These are phyloP conservation scores for Paramisgurnus dabryanus DNA, from an alignment of 2,113 vertebrate species.

Conservation along the genomic window DNA sequence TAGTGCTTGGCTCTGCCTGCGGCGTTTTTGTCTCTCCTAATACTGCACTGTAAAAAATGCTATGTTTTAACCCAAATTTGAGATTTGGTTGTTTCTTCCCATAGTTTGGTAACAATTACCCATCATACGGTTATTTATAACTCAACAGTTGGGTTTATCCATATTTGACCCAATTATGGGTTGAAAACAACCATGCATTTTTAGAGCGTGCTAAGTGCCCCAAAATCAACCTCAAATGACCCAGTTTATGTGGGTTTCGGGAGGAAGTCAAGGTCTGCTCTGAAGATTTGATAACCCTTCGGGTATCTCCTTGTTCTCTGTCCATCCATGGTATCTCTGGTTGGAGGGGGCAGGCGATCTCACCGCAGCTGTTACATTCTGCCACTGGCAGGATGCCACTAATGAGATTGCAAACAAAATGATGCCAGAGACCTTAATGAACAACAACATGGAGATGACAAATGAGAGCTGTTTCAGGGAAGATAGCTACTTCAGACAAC, in stretches of 20 bases:
- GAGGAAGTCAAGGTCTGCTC: neutral
- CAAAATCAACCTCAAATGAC: constrained; percentile 12
- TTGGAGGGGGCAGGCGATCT: constrained; percentile 1
- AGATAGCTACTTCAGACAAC: neutral
- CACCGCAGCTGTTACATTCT: constrained; percentile 5
- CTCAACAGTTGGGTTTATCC: too few species aligned
- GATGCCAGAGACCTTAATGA: constrained; percentile 22
- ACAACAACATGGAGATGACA: neutral
- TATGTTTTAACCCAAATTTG: too few species aligned
- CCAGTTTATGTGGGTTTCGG: neutral
- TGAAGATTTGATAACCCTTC: constrained; percentile 1
- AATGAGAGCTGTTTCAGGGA: neutral
- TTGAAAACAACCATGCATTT: too few species aligned
- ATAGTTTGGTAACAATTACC: too few species aligned
- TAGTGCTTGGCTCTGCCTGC: neutral
- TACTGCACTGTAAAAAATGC: neutral
- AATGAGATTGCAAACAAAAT: constrained; percentile 37
- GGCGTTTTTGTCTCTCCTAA: neutral
- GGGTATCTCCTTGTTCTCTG: neutral
- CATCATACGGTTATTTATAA: too few species aligned
- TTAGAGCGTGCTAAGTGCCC: neutral
- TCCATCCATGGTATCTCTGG: neutral
- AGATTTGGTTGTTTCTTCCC: too few species aligned
- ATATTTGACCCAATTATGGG: too few species aligned
- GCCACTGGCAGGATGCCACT: constrained; percentile 30